Percentiles rank a stretch among this genome's conserved stretches.
Conservation (phyloP, 2,888 invertebrate species). For the Zaprionus lineosus region DNA sequence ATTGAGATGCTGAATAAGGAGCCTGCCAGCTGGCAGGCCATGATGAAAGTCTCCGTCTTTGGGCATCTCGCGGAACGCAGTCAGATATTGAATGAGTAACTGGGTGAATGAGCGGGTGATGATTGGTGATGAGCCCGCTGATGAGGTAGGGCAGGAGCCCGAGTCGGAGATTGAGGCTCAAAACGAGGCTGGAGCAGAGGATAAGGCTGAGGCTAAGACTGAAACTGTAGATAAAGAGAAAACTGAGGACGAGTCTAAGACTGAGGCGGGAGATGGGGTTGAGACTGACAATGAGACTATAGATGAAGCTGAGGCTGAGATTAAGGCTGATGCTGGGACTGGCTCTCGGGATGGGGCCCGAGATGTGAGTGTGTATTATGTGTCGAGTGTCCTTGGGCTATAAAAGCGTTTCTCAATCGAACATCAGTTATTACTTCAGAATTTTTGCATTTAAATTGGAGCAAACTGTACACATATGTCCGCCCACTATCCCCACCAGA, state of each 20-base stretch:
- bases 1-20: constrained; percentile 48
- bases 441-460: constrained; percentile 26
- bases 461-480: constrained; percentile 13
- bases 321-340: constrained; percentile 33
- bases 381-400: constrained; percentile 63
- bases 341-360: constrained; percentile 2
- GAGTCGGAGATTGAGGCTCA: no score
- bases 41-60: constrained; percentile 24
- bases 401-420: constrained; percentile 64
- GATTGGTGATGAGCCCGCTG: no score
- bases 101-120: constrained; percentile 36
- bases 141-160: no score
- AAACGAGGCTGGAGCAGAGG: no score
- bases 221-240: no score
- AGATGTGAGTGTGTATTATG: no score
- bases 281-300: no score
- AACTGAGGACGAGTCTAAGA: no score
- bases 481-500: neutral
- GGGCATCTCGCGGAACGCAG: constrained; percentile 15
- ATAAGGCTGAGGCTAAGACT: no score
- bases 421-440: constrained; percentile 24
- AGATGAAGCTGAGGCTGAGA: no score
- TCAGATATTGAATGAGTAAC: constrained; percentile 35
- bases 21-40: constrained; percentile 48
- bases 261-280: no score